Percentiles rank a stretch among this genome's conserved stretches.
phyloP scores from a whole-genome alignment of 2,888 invertebrate genomes.

The Orthonychiurus folsomi region DNA sequence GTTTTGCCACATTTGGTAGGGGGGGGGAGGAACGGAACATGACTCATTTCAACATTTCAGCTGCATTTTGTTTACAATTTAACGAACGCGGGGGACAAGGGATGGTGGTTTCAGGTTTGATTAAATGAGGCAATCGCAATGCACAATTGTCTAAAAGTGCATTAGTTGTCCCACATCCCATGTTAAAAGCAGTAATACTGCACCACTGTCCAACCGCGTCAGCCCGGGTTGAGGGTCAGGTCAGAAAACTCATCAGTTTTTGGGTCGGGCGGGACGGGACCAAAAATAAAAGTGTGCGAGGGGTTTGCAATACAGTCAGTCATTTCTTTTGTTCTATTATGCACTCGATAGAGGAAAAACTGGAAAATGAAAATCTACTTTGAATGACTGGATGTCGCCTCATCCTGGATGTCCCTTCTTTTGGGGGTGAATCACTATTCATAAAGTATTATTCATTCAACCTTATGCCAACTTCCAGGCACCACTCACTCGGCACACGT shows the following conservation, averaged over 20 bases:
- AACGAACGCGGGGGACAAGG: neutral
- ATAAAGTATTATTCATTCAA: conserved; percentile 1
- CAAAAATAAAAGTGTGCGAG: neutral
- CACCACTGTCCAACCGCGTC: neutral
- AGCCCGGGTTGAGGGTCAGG: neutral
- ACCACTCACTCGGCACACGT: too few species aligned
- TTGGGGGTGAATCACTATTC: neutral
- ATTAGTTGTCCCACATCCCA: neutral
- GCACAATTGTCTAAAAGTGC: neutral
- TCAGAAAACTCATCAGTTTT: neutral
- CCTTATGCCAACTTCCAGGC: neutral
- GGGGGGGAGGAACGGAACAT: neutral
- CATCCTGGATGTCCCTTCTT: neutral
- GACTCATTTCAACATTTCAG: neutral
- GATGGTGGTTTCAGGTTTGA: neutral
- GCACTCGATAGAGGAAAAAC: neutral
- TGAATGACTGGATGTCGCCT: neutral
- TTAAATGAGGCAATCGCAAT: neutral
- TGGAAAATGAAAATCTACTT: neutral
- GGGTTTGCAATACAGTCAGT: neutral
- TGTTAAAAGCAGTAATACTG: too few species aligned
- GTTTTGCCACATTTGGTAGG: neutral
- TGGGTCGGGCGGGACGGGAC: neutral
- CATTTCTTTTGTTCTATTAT: neutral
- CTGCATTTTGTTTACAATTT: conserved; percentile 1